Base-by-base conservation (phyloP, 2,888 invertebrate species). In the Acrobasis suavella region DNA sequence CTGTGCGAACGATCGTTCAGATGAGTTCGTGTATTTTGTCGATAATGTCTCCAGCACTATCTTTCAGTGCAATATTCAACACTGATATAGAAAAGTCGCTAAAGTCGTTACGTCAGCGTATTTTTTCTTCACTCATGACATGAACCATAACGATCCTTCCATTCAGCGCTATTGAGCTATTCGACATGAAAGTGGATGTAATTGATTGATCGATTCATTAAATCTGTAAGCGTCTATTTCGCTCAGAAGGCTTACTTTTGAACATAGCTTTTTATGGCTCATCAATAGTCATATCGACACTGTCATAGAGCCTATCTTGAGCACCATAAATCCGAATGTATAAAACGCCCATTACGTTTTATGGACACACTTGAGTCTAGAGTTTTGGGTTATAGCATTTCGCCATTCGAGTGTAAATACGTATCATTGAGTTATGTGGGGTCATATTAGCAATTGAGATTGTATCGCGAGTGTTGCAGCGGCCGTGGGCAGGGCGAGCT, bases 401-500 rank as follows among this genome's bases (percentile, higher is more conserved):
- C 15, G 38, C 16, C 37, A 32, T 16, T 17, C 38, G 39, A 58
- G 32, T 46, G 15, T 38, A 39, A 22, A 32, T 17, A 46, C 58
- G 50, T 62, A 62, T 59, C 49, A 22, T 22, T 22, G 22, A 22
- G 42, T 22, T 39, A 54, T 39, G 42, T 62, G 60, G 32, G 60
- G 55, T 70, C 67, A 67, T 75, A 69, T 52, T 69, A 74, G 69
- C 71, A 71, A 75, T 76, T 69, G 76, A 73, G 76, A 77, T 78
- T 64, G 69, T 71, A 77, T 74, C 69, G 68, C 65, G 67, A 70
- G 62, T 68, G 68, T 69, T 75, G 75, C 76, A 77, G 69, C 65
- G 65, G 66, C 75, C 80, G 72, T 77, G 72, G 72, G 65, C 66
- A 64, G 63, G 22, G 64, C 69, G 66, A 68, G 72, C 71, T 59